Percentiles rank a stretch among this genome's conserved stretches.
These are phyloP conservation scores for Tridacna crocea DNA, from an alignment of 2,888 invertebrate genomes.

Conservation along the genomic window DNA sequence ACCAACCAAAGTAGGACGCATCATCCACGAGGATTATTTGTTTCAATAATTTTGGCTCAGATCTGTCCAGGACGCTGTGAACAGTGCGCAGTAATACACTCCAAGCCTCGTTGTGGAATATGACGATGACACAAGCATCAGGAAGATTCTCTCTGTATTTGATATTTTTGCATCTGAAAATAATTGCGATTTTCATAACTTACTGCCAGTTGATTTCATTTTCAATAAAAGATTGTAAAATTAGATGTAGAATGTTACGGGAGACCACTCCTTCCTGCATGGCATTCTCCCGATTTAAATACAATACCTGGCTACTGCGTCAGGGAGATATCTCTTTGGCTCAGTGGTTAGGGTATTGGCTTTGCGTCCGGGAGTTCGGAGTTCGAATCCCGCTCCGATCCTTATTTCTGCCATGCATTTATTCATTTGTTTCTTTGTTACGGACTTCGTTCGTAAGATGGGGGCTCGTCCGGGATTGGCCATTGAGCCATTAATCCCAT, in stretches of 20 bases:
- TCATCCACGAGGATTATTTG: conserved; percentile 97
- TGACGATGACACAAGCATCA: conserved; percentile 93
- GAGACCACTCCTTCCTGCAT: too few species aligned
- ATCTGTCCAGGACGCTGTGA: conserved; percentile 93
- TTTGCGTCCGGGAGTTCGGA: too few species aligned
- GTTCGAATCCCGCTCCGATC: too few species aligned
- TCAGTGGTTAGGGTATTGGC: too few species aligned
- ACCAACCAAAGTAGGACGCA: conserved; percentile 89
- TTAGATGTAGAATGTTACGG: background rate
- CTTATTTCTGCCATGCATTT: too few species aligned
- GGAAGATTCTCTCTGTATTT: conserved; percentile 87
- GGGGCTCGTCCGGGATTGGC: too few species aligned
- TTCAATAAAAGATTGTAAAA: background rate
- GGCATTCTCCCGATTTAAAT: too few species aligned
- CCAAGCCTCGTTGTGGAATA: conserved; percentile 97
- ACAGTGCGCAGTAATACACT: conserved; percentile 94
- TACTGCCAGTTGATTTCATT: background rate
- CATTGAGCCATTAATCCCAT: too few species aligned
- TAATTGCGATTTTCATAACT: background rate
- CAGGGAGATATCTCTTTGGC: too few species aligned
- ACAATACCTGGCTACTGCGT: too few species aligned
- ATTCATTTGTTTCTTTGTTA: too few species aligned
- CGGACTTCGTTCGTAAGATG: too few species aligned
- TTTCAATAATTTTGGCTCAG: conserved; percentile 89
- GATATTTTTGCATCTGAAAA: conserved; percentile 76